Conservation (phyloP, 1,140 invertebrate species). For the Drosophila bocqueti region DNA sequence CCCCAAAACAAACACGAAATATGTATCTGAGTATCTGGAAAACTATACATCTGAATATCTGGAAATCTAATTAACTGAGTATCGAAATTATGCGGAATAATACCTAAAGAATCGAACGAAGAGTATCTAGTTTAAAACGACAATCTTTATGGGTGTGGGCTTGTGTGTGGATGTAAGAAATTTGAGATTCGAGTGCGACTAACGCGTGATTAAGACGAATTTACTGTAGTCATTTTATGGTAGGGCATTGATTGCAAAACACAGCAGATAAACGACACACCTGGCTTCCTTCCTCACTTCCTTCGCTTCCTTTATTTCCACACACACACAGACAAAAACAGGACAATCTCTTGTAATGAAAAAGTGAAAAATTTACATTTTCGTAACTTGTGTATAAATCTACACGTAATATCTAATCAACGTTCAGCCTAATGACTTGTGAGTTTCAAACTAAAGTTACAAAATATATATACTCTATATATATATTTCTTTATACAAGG, state of each 20-base stretch:
- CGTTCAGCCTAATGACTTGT: conserved; percentile 57
- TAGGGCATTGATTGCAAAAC: conserved; percentile 44
- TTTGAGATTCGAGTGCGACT: conserved; percentile 52
- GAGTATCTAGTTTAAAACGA: conserved; percentile 58
- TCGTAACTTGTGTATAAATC: conserved; percentile 57
- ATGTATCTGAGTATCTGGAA: conserved; percentile 11
- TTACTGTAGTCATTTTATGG: conserved; percentile 75
- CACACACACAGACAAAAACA: conserved; percentile 44
- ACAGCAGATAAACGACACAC: conserved; percentile 29
- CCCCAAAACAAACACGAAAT: conserved; percentile 7
- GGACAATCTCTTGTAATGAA: conserved; percentile 75
- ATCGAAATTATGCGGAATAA: conserved; percentile 12
- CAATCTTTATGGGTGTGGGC: conserved; percentile 67
- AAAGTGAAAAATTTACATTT: conserved; percentile 47
- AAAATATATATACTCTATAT: conserved; percentile 41
- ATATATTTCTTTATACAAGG: conserved; percentile 49
- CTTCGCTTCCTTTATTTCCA: conserved; percentile 36
- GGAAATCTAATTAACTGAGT: conserved; percentile 3
- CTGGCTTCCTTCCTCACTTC: background rate
- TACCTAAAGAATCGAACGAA: conserved; percentile 23
- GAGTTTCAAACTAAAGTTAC: conserved; percentile 72
- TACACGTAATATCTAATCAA: conserved; percentile 48
- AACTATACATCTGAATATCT: conserved; percentile 8
- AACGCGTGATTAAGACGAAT: conserved; percentile 81
- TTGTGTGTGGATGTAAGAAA: conserved; percentile 18